Conservation (phyloP, 2,888 invertebrate species). For the Drosophila paramelanica region DNA sequence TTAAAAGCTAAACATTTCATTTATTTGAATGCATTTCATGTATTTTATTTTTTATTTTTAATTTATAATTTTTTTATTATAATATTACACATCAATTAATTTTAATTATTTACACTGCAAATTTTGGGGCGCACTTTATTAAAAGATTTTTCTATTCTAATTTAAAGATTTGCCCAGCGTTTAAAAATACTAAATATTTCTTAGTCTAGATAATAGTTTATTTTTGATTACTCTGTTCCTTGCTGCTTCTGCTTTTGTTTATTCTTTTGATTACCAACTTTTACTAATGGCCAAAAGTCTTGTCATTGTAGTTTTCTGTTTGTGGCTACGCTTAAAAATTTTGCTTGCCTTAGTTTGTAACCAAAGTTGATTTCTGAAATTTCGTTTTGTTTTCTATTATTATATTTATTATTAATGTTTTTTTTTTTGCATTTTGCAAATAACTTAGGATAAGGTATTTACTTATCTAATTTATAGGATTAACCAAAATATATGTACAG, state of each 20-base stretch:
- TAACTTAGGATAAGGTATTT: conserved; percentile 26
- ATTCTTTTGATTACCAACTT: conserved; percentile 50
- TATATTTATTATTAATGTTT: neutral
- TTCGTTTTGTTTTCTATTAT: neutral
- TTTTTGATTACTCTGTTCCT: conserved; percentile 74
- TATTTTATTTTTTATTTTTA: conserved; percentile 11
- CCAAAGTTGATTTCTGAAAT: conserved; percentile 18
- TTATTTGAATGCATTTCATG: conserved; percentile 46
- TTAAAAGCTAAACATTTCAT: conserved; percentile 57
- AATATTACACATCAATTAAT: conserved; percentile 48
- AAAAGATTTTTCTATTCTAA: conserved; percentile 3
- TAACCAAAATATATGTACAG: conserved; percentile 53
- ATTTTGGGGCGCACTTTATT: conserved; percentile 16
- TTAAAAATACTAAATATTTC: conserved; percentile 54
- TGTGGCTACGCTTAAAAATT: conserved; percentile 19
- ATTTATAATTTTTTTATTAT: conserved; percentile 7
- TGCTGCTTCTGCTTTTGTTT: conserved; percentile 27
- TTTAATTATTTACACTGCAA: conserved; percentile 52
- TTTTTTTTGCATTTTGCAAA: conserved; percentile 51
- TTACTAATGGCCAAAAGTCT: conserved; percentile 37
- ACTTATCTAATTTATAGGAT: conserved; percentile 12
- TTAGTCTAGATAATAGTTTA: conserved; percentile 68
- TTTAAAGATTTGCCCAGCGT: conserved; percentile 11
- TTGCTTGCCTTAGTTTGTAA: conserved; percentile 21
- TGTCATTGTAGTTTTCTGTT: neutral